Base-by-base conservation (phyloP, 2,797 vertebrate species). In the Bradypodion ventrale region DNA sequence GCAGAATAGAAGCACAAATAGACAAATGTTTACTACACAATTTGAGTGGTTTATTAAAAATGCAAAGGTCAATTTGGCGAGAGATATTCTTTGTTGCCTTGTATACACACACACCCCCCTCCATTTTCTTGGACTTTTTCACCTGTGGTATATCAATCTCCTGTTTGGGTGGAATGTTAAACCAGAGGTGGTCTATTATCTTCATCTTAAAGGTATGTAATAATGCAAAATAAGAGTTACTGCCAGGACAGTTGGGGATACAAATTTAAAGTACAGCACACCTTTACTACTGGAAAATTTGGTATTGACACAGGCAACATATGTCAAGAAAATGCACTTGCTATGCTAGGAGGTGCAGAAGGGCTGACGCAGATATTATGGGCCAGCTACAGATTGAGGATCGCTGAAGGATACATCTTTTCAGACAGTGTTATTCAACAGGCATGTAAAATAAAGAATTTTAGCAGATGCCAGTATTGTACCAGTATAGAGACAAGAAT, bases 51-150 rank as follows among this genome's bases (percentile, higher is more conserved):
- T 44, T 69, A 35, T 37, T 84, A 16, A 78, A 49, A 78, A 72
- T 25, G 56, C 83, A 72, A 72, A 84, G 56, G 56, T 4, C 27
- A 62, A 23, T 40, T 46, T 68, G 68, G 13, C 46, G 65, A 84
- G 2, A 62, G 25, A 37, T 25, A 73, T 63, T 78, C 25, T 78
- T 69, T 74, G 49, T 75, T 69, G 29, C n/a, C 73, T 77, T 56
- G 60, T 1, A 46, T 25, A 15, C 25, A 2, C 77, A 40, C 4
- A 46, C 60, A n/a, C n/a, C n/a, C n/a, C n/a, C 59, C 75, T 23
- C 37, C 46, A 56, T 85, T 81, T 76, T 37, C 74, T 70, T 59
- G 75, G 66, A 62, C 10, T 76, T 73, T 84, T 84, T 83, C 69
- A 76, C 42, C 40, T 76, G 63, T 46, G 13, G 16, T 59, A 44